These are phyloP conservation scores for Miltochrista miniata DNA, from an alignment of 2,888 invertebrate genomes.

Conservation along the genomic window DNA sequence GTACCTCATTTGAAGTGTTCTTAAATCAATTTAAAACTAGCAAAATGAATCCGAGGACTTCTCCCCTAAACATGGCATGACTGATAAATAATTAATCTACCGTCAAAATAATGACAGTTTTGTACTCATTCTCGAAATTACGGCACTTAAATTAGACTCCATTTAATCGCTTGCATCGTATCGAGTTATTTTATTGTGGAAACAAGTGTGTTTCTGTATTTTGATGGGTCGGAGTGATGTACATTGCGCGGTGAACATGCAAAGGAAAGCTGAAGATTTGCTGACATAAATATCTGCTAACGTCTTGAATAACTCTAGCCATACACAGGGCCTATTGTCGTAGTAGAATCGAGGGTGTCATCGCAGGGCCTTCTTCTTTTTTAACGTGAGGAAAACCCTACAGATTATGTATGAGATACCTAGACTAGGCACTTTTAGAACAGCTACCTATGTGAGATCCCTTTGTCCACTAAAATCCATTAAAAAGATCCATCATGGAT, in stretches of 20 bases:
- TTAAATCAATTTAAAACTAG: neutral
- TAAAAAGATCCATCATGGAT: too few species aligned
- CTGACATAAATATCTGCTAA: too few species aligned
- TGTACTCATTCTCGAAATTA: constrained; percentile 65
- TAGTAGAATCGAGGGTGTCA: too few species aligned
- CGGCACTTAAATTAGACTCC: constrained; percentile 57
- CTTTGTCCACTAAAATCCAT: too few species aligned
- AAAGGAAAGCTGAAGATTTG: neutral
- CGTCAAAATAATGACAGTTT: constrained; percentile 67
- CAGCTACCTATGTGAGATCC: too few species aligned
- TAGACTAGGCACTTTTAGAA: too few species aligned
- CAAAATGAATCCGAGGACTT: neutral
- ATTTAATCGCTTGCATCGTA: constrained; percentile 76
- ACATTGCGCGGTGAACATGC: constrained; percentile 42
- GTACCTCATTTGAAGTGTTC: neutral
- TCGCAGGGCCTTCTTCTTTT: too few species aligned
- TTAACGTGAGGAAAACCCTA: too few species aligned
- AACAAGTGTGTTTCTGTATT: constrained; percentile 32
- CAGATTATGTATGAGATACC: too few species aligned
- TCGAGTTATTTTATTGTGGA: constrained; percentile 59
- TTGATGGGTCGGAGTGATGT: constrained; percentile 20
- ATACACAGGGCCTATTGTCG: too few species aligned
- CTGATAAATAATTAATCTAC: constrained; percentile 41
- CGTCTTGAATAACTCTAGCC: too few species aligned
- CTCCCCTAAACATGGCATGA: constrained; percentile 1